phyloP scores from a whole-genome alignment of 1,140 invertebrate genomes.

The Bombus pyrosoma region DNA sequence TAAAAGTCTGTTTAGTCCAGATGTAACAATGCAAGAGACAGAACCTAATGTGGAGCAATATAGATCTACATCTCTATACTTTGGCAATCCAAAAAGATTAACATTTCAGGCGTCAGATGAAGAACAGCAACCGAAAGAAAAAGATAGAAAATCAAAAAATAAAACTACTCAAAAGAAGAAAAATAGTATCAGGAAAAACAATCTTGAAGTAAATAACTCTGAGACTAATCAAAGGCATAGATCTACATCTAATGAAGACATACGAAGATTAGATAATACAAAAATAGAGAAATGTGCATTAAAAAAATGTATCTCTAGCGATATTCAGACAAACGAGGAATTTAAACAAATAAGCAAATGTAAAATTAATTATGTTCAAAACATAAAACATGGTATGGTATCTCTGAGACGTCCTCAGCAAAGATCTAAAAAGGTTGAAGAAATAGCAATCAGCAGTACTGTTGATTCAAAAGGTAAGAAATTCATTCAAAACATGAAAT shows the following conservation, averaged over 20 bases:
- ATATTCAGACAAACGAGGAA: not conserved
- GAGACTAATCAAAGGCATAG: not conserved
- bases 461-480: not conserved
- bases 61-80: not conserved
- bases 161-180: not conserved
- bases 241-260: not conserved
- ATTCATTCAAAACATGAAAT: not conserved
- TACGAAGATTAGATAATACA: not conserved
- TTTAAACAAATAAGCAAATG: not conserved
- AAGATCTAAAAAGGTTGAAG: not conserved
- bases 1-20: slow-evolving; percentile 7
- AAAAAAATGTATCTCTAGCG: not conserved
- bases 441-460: not conserved
- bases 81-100: not conserved
- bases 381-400: not conserved
- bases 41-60: not conserved
- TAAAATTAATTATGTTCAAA: not conserved
- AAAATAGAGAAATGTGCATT: not conserved
- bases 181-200: not conserved
- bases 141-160: not conserved
- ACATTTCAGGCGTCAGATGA: slow-evolving; percentile 5
- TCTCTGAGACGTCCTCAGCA: not conserved
- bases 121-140: slow-evolving; percentile 1
- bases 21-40: not conserved
- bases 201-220: not conserved